phyloP scores from a whole-genome alignment of 2,113 vertebrate species.

The Eleginops maclovinus region DNA sequence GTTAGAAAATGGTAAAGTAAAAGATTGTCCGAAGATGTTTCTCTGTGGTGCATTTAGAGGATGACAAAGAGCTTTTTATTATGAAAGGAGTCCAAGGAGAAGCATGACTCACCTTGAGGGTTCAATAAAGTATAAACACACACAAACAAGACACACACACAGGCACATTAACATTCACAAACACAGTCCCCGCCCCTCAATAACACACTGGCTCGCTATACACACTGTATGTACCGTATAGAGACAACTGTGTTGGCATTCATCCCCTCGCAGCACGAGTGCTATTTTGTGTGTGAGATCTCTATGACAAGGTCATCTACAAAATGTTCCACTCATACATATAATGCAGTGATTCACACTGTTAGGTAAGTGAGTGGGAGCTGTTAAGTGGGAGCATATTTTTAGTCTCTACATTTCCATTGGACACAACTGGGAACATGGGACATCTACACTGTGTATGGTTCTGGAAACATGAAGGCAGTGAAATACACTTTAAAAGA shows the following conservation, averaged over 20 bases:
- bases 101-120: slow-evolving; percentile 46
- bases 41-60: slow-evolving; percentile 1
- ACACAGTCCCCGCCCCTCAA: background rate
- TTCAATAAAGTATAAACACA: slow-evolving; percentile 22
- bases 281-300: slow-evolving; percentile 49
- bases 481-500: background rate
- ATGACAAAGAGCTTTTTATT: slow-evolving; percentile 29
- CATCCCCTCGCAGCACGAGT: slow-evolving; percentile 34
- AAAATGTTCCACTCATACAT: slow-evolving; percentile 66
- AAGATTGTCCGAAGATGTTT: slow-evolving; percentile 5
- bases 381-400: slow-evolving; percentile 67
- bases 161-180: slow-evolving; percentile 7
- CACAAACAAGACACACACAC: slow-evolving; percentile 19
- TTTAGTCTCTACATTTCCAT: slow-evolving; percentile 68
- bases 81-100: slow-evolving; percentile 25
- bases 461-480: background rate
- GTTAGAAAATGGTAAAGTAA: background rate
- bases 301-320: slow-evolving; percentile 73
- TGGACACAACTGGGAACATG: slow-evolving; percentile 45
- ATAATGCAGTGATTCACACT: slow-evolving; percentile 72
- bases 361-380: slow-evolving; percentile 81
- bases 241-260: slow-evolving; percentile 17
- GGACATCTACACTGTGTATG: slow-evolving; percentile 7
- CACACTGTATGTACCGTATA: background rate
- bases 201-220: background rate